A percentile compares a stretch with the other conserved stretches of the same genome.
Evolutionary conservation across 2,888 invertebrate species (phyloP).

Genomic region (Apamea sordens): DNA sequence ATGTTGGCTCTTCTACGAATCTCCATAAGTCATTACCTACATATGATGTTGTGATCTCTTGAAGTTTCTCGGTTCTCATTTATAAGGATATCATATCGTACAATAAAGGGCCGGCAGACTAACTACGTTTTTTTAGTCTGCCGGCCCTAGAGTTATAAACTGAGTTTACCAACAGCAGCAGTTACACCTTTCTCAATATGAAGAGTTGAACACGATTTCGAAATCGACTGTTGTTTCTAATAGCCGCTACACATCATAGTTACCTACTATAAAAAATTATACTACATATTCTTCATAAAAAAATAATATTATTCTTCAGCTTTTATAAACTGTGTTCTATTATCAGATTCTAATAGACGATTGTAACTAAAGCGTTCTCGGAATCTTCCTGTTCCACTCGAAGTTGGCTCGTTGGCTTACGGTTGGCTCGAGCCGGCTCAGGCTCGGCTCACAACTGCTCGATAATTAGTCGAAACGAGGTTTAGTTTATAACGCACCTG

Average conservation of each 20-base stretch:
- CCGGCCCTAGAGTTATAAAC: background rate
- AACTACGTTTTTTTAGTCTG: too few relatives aligned
- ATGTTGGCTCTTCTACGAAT: background rate
- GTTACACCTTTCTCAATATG: background rate
- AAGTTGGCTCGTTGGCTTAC: constrained; percentile 5
- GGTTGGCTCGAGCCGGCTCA: constrained; percentile 29
- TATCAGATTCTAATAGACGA: background rate
- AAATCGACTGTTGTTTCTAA: background rate
- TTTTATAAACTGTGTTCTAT: background rate
- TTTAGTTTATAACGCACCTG: constrained; percentile 61
- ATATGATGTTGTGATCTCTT: background rate
- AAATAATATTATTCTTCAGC: background rate
- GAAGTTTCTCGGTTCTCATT: background rate
- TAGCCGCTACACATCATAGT: background rate
- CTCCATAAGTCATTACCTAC: background rate
- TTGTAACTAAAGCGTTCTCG: constrained; percentile 5
- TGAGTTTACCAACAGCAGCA: background rate
- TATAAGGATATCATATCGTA: too few relatives aligned
- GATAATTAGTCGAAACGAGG: constrained; percentile 66
- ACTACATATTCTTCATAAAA: too few relatives aligned
- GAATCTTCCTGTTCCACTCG: constrained; percentile 10
- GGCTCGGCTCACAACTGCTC: constrained; percentile 52
- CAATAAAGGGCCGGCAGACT: too few relatives aligned
- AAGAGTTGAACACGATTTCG: background rate
- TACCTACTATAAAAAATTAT: background rate